These are phyloP conservation scores for Lissonota sp. DNA, from an alignment of 2,888 invertebrate species.

Conservation along the genomic window DNA sequence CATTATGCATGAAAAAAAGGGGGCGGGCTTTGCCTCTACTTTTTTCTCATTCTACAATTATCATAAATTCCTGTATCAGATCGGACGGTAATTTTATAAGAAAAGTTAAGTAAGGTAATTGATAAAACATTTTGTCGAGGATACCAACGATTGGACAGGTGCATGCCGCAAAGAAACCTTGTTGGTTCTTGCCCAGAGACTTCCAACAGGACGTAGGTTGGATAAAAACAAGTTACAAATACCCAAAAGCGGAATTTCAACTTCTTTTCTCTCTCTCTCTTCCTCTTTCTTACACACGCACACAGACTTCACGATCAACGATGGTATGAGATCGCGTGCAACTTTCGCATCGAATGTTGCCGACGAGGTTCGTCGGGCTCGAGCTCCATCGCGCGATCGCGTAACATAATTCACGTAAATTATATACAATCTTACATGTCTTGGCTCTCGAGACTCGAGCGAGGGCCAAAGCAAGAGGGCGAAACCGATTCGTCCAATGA, in stretches of 20 bases:
- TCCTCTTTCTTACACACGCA: slow-evolving; percentile 13
- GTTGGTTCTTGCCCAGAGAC: slow-evolving; percentile 3
- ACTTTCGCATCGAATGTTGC: slow-evolving; percentile 55
- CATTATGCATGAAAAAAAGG: too few relatives aligned
- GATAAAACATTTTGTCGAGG: slow-evolving; percentile 20
- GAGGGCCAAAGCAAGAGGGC: slow-evolving; percentile 36
- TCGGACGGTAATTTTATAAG: slow-evolving; percentile 24
- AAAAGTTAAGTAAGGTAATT: slow-evolving; percentile 1
- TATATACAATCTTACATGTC: slow-evolving; percentile 64
- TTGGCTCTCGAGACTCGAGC: slow-evolving; percentile 48
- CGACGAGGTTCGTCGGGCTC: slow-evolving; percentile 32
- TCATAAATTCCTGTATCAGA: slow-evolving; percentile 41
- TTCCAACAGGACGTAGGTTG: slow-evolving; percentile 14
- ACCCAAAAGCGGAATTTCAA: slow-evolving; percentile 44
- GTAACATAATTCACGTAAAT: slow-evolving; percentile 68
- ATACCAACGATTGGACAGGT: slow-evolving; percentile 27
- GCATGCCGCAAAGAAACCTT: slow-evolving; percentile 28
- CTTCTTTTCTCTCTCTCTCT: slow-evolving; percentile 18
- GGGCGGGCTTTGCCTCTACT: background rate
- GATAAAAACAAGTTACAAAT: slow-evolving; percentile 33
- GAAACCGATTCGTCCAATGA: slow-evolving; percentile 62
- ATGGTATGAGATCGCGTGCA: slow-evolving; percentile 47
- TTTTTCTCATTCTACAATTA: slow-evolving; percentile 12
- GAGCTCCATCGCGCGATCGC: slow-evolving; percentile 46
- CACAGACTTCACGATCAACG: background rate